Evolutionary conservation across 1,140 invertebrate species (phyloP).

Genomic region (Lasaia peninsularis): DNA sequence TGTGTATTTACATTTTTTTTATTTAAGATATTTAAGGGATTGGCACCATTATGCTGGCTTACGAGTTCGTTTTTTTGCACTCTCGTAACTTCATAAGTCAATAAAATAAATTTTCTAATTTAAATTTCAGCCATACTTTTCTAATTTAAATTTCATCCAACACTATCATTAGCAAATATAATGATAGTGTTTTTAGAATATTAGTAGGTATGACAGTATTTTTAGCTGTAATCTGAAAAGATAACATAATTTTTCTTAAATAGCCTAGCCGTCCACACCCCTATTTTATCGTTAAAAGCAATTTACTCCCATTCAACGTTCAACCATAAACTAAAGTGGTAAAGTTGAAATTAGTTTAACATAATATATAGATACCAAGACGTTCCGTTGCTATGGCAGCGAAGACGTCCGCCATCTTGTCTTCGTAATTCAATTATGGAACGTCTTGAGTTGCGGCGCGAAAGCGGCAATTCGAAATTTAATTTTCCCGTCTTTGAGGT

Average conservation of each 20-base stretch:
- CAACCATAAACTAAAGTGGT: slow-evolving; percentile 22
- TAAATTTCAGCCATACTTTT: too few species aligned
- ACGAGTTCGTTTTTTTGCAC: too few species aligned
- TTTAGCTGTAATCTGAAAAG: slow-evolving; percentile 18
- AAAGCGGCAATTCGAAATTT: slow-evolving; percentile 49
- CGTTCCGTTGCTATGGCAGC: slow-evolving; percentile 50
- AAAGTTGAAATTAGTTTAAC: slow-evolving; percentile 30
- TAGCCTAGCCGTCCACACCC: neutral
- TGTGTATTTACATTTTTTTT: too few species aligned
- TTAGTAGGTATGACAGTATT: neutral
- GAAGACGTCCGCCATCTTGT: slow-evolving; percentile 59
- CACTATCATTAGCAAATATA: too few species aligned
- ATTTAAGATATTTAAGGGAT: too few species aligned
- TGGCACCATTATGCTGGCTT: too few species aligned
- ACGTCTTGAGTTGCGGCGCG: slow-evolving; percentile 62
- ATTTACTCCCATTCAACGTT: slow-evolving; percentile 22
- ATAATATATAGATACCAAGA: slow-evolving; percentile 39
- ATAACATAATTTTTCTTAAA: slow-evolving; percentile 24
- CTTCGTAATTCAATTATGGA: slow-evolving; percentile 49
- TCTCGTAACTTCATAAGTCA: too few species aligned
- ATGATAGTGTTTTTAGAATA: neutral
- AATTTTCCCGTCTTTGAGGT: slow-evolving; percentile 60
- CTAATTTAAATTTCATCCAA: too few species aligned
- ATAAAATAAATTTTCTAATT: too few species aligned
- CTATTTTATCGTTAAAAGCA: slow-evolving; percentile 14